These are phyloP conservation scores for Ceryle rudis DNA, from an alignment of 2,797 vertebrate species.

Conservation along the genomic window DNA sequence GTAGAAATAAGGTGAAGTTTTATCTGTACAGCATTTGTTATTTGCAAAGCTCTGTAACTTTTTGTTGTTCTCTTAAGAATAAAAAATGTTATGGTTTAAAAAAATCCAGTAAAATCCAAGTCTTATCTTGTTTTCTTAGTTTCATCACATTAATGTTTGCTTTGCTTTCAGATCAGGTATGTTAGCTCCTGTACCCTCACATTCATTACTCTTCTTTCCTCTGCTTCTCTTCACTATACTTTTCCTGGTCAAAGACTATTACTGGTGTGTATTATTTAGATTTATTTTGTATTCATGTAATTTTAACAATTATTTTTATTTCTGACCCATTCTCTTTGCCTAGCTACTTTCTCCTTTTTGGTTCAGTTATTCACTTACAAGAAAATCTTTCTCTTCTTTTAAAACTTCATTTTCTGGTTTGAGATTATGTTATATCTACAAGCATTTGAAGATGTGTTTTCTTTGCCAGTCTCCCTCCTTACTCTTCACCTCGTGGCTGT, in stretches of 20 bases:
- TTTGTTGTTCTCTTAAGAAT: slow-evolving; percentile 40
- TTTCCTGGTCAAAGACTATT: background rate
- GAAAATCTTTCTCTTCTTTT: background rate
- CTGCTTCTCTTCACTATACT: background rate
- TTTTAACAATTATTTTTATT: background rate
- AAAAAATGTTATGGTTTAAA: background rate
- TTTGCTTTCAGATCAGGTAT: background rate
- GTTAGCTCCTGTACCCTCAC: background rate
- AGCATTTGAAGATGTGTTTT: background rate
- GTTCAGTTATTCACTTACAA: background rate
- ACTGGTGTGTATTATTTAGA: background rate
- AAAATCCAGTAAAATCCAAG: background rate
- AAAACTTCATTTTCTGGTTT: background rate
- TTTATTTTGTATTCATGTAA: background rate
- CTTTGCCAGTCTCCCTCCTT: background rate
- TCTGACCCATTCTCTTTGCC: background rate
- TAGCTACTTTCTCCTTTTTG: background rate
- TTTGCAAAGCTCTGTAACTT: slow-evolving; percentile 17
- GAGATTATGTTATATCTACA: background rate
- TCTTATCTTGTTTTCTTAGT: background rate
- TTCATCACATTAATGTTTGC: background rate
- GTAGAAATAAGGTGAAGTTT: background rate
- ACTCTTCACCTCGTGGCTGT: background rate
- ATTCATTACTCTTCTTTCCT: background rate
- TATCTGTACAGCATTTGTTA: background rate